Conservation (phyloP, 1,140 invertebrate species). For the Himalopsyche phryganea region DNA sequence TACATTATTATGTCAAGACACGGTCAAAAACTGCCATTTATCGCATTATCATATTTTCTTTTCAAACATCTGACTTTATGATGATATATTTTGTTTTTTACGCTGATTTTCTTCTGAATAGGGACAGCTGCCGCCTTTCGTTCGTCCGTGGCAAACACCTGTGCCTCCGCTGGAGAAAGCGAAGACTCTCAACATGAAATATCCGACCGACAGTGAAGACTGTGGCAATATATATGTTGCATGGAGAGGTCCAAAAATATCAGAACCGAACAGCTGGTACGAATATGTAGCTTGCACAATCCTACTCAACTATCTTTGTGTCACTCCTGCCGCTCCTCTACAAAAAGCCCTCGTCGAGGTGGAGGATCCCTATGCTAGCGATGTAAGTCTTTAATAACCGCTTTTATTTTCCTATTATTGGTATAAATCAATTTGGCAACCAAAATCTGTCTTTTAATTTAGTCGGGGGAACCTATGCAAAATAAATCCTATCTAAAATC, state of each 20-base stretch:
- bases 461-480: no score
- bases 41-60: no score
- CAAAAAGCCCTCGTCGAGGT: constrained; percentile 82
- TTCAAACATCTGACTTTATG: no score
- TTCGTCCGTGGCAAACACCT: constrained; percentile 70
- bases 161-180: constrained; percentile 61
- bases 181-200: constrained; percentile 57
- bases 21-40: no score
- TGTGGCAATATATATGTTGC: constrained; percentile 77
- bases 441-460: no score
- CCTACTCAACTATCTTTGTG: constrained; percentile 80
- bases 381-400: constrained; percentile 52
- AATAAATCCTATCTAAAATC: no score
- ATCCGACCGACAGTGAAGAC: constrained; percentile 82
- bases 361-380: constrained; percentile 75
- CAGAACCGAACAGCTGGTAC: constrained; percentile 48
- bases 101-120: no score
- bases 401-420: no score
- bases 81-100: no score
- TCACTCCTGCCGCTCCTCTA: constrained; percentile 79
- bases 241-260: constrained; percentile 78
- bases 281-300: constrained; percentile 63
- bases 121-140: constrained; percentile 47
- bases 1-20: no score
- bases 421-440: no score